Conservation (phyloP, 2,888 invertebrate genomes). For the Diachrysia chrysitis region DNA sequence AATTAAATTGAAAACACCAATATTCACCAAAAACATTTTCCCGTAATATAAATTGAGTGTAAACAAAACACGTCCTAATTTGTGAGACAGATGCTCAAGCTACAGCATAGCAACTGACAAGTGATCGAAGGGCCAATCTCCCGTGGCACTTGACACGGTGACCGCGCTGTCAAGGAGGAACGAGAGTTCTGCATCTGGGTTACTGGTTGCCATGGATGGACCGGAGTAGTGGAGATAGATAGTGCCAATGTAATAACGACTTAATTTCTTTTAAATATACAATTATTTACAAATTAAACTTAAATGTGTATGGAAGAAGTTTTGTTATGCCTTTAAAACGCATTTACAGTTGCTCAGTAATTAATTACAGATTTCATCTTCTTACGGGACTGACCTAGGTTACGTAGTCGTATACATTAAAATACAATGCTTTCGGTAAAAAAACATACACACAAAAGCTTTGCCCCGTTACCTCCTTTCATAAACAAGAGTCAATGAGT, state of each 20-base stretch:
- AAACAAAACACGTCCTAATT: slow-evolving; percentile 34
- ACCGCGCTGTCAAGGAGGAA: slow-evolving; percentile 58
- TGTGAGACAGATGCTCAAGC: slow-evolving; percentile 23
- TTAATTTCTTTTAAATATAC: not conserved
- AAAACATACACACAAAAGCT: too few relatives aligned
- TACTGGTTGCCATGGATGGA: slow-evolving; percentile 43
- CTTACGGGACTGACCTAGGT: too few relatives aligned
- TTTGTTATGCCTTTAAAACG: too few relatives aligned
- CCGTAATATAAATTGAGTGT: not conserved
- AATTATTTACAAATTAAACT: not conserved
- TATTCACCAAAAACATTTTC: not conserved
- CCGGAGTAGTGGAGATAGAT: slow-evolving; percentile 25
- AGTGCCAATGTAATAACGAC: slow-evolving; percentile 1
- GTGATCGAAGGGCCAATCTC: slow-evolving; percentile 57
- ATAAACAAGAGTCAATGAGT: too few relatives aligned
- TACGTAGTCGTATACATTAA: too few relatives aligned
- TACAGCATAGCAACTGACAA: slow-evolving; percentile 52
- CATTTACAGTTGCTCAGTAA: too few relatives aligned
- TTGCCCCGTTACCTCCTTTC: too few relatives aligned
- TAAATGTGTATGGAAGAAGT: too few relatives aligned
- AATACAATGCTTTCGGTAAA: too few relatives aligned
- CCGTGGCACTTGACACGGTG: slow-evolving; percentile 63
- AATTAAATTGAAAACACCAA: not conserved
- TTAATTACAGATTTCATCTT: too few relatives aligned
- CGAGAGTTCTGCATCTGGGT: slow-evolving; percentile 56